phyloP scores from a whole-genome alignment of 1,140 invertebrate genomes.

The Microplitis demolitor region DNA sequence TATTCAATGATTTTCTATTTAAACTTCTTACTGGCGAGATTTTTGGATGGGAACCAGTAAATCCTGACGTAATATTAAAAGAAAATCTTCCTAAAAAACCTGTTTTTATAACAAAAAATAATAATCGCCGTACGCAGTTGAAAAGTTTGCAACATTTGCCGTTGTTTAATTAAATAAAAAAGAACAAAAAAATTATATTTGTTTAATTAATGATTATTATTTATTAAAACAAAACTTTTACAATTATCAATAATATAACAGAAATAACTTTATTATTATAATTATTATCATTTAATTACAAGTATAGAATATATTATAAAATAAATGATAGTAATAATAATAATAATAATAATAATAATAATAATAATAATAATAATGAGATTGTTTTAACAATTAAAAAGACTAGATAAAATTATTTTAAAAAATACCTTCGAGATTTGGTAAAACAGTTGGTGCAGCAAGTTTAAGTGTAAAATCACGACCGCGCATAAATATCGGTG shows the following conservation, averaged over 20 bases:
- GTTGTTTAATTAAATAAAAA: slow-evolving; percentile 18
- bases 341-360: not conserved
- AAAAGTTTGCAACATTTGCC: slow-evolving; percentile 21
- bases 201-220: not conserved
- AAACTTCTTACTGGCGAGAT: slow-evolving; percentile 46
- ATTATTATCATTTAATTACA: not conserved
- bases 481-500: slow-evolving; percentile 51
- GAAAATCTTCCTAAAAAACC: slow-evolving; percentile 41
- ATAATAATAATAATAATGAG: not conserved
- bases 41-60: slow-evolving; percentile 33
- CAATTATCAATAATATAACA: slow-evolving; percentile 3
- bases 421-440: slow-evolving; percentile 58
- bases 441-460: slow-evolving; percentile 51
- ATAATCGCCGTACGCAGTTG: slow-evolving; percentile 23
- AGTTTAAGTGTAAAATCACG: slow-evolving; percentile 50
- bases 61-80: slow-evolving; percentile 32
- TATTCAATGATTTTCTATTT: slow-evolving; percentile 31
- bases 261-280: no score
- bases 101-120: slow-evolving; percentile 44
- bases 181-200: slow-evolving; percentile 7
- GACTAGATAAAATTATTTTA: slow-evolving; percentile 34
- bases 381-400: not conserved
- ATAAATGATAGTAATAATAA: not conserved
- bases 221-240: not conserved
- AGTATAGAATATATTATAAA: not conserved